Conservation (phyloP, 2,113 vertebrate genomes). For the Silurus glanis region DNA sequence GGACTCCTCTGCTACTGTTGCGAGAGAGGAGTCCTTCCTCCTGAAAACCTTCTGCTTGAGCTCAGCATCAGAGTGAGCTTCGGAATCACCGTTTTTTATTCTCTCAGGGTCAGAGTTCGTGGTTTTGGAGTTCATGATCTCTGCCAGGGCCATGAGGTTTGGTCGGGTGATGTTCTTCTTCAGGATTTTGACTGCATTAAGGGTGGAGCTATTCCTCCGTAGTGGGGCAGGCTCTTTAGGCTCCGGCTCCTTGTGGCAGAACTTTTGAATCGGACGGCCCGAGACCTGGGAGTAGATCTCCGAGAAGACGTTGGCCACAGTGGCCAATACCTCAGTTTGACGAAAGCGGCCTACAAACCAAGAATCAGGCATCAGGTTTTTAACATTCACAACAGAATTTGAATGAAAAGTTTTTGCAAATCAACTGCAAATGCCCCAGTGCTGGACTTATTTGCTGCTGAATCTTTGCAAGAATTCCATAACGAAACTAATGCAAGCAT, state of each 20-base stretch:
- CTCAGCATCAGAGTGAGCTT: slow-evolving; percentile 62
- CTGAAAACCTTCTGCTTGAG: slow-evolving; percentile 73
- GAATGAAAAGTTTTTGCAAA: background rate
- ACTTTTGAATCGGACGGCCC: slow-evolving; percentile 85
- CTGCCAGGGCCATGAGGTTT: slow-evolving; percentile 72
- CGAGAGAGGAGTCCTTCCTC: slow-evolving; percentile 81
- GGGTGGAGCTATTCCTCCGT: slow-evolving; percentile 66
- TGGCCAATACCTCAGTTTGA: slow-evolving; percentile 95
- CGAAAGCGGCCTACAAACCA: slow-evolving; percentile 86
- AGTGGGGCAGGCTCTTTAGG: slow-evolving; percentile 67
- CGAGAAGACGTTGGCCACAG: slow-evolving; percentile 94
- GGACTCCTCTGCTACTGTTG: slow-evolving; percentile 85
- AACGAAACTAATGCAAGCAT: background rate
- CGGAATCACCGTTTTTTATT: slow-evolving; percentile 64
- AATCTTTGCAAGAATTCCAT: background rate
- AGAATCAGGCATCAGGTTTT: background rate
- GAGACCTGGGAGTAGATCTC: slow-evolving; percentile 96
- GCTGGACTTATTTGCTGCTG: background rate
- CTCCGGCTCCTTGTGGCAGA: slow-evolving; percentile 75
- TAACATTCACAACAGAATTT: background rate
- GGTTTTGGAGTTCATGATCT: slow-evolving; percentile 48
- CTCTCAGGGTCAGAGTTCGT: slow-evolving; percentile 61
- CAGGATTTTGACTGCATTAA: slow-evolving; percentile 82
- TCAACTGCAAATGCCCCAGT: background rate
- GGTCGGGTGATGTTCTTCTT: slow-evolving; percentile 85